Conservation (phyloP, 2,113 vertebrate genomes). For the Chaetodon auriga region DNA sequence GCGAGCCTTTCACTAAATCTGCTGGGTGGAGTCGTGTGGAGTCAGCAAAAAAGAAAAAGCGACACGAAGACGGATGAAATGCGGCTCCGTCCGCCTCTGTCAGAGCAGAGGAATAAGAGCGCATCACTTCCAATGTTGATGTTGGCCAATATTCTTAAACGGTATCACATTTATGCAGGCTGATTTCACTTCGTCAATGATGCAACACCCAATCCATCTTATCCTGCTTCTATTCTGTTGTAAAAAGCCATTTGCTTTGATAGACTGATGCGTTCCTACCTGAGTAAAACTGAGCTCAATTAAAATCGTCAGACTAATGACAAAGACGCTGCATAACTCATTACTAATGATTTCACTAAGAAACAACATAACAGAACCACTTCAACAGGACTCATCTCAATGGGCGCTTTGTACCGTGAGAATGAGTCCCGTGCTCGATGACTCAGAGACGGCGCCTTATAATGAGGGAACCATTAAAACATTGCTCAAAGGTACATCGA, state of each 20-base stretch:
- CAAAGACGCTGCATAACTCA: too few species aligned
- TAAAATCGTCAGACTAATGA: too few species aligned
- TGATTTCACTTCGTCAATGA: background rate
- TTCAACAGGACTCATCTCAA: too few species aligned
- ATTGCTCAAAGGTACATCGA: background rate
- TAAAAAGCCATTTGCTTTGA: too few species aligned
- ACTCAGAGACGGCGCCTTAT: background rate
- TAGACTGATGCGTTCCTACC: background rate
- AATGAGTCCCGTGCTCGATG: background rate
- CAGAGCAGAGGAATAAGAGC: background rate
- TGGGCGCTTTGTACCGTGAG: background rate
- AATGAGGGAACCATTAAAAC: background rate
- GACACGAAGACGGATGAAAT: background rate
- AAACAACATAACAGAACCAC: background rate
- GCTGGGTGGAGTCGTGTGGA: slow-evolving; percentile 4
- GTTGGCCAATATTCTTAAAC: background rate
- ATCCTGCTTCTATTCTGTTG: too few species aligned
- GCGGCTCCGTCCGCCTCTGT: background rate
- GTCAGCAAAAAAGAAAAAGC: slow-evolving; percentile 4
- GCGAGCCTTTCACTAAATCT: slow-evolving; percentile 46
- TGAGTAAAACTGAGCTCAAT: too few species aligned
- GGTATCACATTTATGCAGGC: background rate
- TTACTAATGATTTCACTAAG: background rate
- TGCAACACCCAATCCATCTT: background rate
- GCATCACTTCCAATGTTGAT: too few species aligned